Evolutionary conservation across 2,113 vertebrate species (phyloP).

Genomic region (Prunella fulvescens): DNA sequence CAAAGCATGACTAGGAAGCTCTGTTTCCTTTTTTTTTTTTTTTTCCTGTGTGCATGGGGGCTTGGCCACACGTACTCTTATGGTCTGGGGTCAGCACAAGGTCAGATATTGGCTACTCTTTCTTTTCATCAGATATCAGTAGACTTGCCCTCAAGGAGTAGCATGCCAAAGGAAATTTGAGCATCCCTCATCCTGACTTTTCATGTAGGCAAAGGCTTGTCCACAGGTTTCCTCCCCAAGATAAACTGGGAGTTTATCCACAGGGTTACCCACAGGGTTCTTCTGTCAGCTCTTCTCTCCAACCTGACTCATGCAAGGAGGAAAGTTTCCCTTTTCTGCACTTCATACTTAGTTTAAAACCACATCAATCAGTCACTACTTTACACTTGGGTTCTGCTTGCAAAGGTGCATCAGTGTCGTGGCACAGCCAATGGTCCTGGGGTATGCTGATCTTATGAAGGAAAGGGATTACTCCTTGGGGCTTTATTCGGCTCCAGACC

Average conservation of each 20-base stretch:
- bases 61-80: not conserved
- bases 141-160: not conserved
- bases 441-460: not conserved
- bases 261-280: not conserved
- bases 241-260: not conserved
- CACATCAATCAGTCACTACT: not conserved
- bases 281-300: not conserved
- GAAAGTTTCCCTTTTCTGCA: not conserved
- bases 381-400: not conserved
- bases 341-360: rapidly evolving
- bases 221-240: not conserved
- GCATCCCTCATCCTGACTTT: not conserved
- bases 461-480: not conserved
- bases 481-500: not conserved
- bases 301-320: not conserved
- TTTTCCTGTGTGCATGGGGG: not conserved
- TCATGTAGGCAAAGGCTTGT: not conserved
- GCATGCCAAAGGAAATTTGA: not conserved
- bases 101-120: not conserved
- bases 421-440: not conserved
- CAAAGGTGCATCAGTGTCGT: not conserved
- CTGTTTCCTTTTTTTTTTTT: not conserved
- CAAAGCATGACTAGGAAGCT: not conserved
- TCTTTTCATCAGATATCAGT: not conserved
- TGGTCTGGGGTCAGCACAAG: not conserved